Conservation (phyloP, 2,888 invertebrate genomes). For the Drosophila glabriapex region DNA sequence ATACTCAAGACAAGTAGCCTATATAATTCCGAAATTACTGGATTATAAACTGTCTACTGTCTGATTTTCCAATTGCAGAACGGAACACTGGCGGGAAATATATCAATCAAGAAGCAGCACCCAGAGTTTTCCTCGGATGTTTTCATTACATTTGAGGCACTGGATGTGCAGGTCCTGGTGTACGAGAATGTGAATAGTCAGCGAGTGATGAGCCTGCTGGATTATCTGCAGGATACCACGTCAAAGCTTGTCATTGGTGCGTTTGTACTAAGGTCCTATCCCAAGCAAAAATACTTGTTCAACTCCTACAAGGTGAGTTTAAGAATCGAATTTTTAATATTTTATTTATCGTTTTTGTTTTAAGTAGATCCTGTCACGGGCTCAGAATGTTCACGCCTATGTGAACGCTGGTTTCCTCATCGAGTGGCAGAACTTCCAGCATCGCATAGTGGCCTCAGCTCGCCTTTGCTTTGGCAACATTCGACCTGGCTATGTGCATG, state of each 20-base stretch:
- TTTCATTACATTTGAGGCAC: constrained; percentile 86
- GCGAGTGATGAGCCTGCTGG: constrained; percentile 85
- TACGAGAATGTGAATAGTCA: constrained; percentile 83
- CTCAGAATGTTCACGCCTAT: constrained; percentile 91
- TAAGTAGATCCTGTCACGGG: constrained; percentile 89
- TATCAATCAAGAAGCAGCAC: constrained; percentile 89
- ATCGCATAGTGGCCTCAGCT: constrained; percentile 79
- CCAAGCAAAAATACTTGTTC: constrained; percentile 86
- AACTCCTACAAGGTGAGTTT: constrained; percentile 89
- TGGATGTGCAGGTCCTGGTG: constrained; percentile 74
- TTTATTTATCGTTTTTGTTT: not conserved
- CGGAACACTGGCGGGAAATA: constrained; percentile 90
- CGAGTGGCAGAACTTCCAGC: constrained; percentile 78
- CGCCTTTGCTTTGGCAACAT: constrained; percentile 90
- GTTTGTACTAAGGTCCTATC: constrained; percentile 87
- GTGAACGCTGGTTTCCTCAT: constrained; percentile 91
- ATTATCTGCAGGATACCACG: constrained; percentile 88
- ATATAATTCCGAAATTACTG: not conserved
- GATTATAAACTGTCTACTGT: no score
- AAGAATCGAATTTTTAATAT: not conserved
- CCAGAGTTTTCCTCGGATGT: constrained; percentile 90
- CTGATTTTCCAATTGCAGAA: constrained; percentile 84
- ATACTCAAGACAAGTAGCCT: not conserved
- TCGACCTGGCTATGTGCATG: constrained; percentile 86
- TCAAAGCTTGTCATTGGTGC: constrained; percentile 88